Percentiles rank a stretch among this genome's conserved stretches.
Evolutionary conservation across 2,113 vertebrate genomes (phyloP).

Genomic region (Euleptes europaea): DNA sequence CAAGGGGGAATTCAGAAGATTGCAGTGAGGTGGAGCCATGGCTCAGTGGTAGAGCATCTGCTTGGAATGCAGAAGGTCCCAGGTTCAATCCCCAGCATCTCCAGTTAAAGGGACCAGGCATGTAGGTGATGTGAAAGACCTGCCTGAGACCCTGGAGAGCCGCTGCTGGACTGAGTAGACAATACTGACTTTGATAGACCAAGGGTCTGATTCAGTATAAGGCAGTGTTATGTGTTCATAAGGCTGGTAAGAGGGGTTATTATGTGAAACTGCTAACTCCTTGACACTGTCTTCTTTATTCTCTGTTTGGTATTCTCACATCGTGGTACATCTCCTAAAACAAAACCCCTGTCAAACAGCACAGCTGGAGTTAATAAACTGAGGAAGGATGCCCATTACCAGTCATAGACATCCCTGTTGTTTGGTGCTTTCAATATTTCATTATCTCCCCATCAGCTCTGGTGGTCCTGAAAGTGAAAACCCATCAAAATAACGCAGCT

Average conservation of each 20-base stretch:
- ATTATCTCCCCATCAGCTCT: conserved; percentile 79
- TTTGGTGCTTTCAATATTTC: conserved; percentile 78
- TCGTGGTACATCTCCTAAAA: conserved; percentile 53
- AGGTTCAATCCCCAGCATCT: too few relatives aligned
- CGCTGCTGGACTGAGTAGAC: too few relatives aligned
- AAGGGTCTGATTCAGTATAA: too few relatives aligned
- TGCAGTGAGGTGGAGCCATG: too few relatives aligned
- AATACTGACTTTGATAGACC: too few relatives aligned
- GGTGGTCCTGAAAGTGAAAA: conserved; percentile 73
- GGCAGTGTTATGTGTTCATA: too few relatives aligned
- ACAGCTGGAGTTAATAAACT: conserved; percentile 81
- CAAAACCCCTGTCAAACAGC: conserved; percentile 66
- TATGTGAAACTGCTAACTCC: conserved; percentile 48
- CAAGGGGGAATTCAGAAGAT: neutral
- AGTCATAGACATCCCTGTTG: conserved; percentile 72
- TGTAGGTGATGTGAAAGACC: too few relatives aligned
- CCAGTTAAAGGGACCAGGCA: too few relatives aligned
- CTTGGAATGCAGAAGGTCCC: too few relatives aligned
- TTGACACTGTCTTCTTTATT: conserved; percentile 62
- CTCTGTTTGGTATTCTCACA: conserved; percentile 61
- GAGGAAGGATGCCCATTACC: conserved; percentile 76
- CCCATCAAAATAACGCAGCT: conserved; percentile 78
- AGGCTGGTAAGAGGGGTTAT: conserved; percentile 25
- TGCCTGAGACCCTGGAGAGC: too few relatives aligned
- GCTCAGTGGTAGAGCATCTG: too few relatives aligned